Base-by-base conservation (phyloP, 2,113 vertebrate species). In the Sylvia atricapilla region DNA sequence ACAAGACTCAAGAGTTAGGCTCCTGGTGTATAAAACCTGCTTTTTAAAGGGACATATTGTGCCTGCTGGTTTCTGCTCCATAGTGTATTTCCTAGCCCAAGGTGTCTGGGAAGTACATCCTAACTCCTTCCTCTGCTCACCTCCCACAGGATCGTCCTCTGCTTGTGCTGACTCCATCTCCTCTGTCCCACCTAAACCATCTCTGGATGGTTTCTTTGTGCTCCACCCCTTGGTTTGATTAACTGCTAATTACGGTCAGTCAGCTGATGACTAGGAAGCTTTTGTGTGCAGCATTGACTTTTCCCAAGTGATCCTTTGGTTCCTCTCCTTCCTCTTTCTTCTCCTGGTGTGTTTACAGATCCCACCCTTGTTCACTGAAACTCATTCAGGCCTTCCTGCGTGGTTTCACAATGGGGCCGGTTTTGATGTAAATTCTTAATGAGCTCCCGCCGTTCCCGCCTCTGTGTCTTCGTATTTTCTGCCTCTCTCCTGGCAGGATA, bases 121-220 rank as follows among this genome's bases (percentile, higher is more conserved):
- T 25, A 28, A 6, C 41, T 92, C 15, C 15, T 66, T 69, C 53
- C 44, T 64, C 49, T 7, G 3, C 47, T 88, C n/a, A 58, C n/a
- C 14, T 77, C 73, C 63, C n/a, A 4, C 0, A 0, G 52, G n/a
- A 49, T 39, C 0, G 0, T 63, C 21, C 70, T 63, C 47, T 2
- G 6, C 30, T 46, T 68, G 3, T 53, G 59, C 68, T 44, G 33
- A 62, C 31, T 69, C 33, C 23, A 22, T 22, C 37, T 68, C 37
- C n/a, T 90, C 79, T 3, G 1, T 80, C 80, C 55, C 63, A 92
- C 76, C 89, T 73, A 68, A 94, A 74, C 33, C 2, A 1, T 14
- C 37, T 44, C 55, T 31, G 44, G 27, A 11, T 6, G 3, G 16
- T 64, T 83, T 73, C 59, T 73, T 85, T 83, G 35, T 43, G 12